Evolutionary conservation across 2,888 invertebrate species (phyloP), one percentile per base, ranked within the genome.

Genomic region (Aspidiotus rigidus): DNA sequence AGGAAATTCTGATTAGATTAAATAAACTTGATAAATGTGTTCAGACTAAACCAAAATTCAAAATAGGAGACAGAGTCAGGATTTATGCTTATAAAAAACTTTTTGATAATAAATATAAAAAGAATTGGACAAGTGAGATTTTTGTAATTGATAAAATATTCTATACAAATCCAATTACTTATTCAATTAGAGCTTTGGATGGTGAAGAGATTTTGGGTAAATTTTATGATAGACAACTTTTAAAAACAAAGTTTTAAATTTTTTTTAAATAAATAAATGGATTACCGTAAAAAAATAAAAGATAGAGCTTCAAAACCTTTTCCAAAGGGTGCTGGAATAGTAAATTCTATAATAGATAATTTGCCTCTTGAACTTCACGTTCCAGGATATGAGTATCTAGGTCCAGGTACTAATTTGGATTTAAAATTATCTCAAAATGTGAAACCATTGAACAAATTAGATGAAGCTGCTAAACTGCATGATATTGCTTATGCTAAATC

Each of bases 361-460:
- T 55, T 69, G 15, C 71, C 69, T 7, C 17, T 70, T 13, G 69
- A 62, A 44, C n/a, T 69, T 28, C 69, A 71, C 17, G 44, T 17
- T 11, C 71, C 69, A 11, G 69, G 69, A 11, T 40, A n/a, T 7
- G 9, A 69, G 7, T 71, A 62, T 49, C 69, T 69, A 17, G 71
- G 69, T 11, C 71, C 71, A 39, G 71, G 69, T 17, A 69, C 63
- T 7, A 61, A 62, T 44, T 17, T 71, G 28, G 69, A 71, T 16
- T 39, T 61, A 57, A 39, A 61, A 44, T 42, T 71, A 28, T 54
- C 44, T 44, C 15, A 66, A 64, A 64, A 62, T 28, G 42, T 56
- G 53, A 55, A 28, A 11, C 55, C 55, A 57, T 28, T 49, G 9
- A 69, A 62, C 44, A 17, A 63, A 44, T 39, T 62, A 44, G 69